These are phyloP conservation scores for Belgica antarctica DNA, from an alignment of 2,888 invertebrate species.

Conservation along the genomic window DNA sequence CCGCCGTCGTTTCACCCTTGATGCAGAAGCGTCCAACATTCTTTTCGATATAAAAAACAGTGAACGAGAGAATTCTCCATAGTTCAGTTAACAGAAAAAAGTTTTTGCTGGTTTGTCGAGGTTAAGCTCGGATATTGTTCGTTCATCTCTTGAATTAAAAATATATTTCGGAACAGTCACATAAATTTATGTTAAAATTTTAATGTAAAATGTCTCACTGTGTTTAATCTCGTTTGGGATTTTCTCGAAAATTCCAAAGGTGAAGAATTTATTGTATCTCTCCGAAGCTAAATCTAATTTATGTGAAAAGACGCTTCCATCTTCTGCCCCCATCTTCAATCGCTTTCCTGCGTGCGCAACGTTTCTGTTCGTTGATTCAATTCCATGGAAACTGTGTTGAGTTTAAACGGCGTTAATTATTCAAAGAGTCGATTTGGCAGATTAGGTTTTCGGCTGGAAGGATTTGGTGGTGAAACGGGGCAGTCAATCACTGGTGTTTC, in stretches of 20 bases:
- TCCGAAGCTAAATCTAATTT: constrained; percentile 21
- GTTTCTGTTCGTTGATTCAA: not conserved
- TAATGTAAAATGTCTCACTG: constrained; percentile 33
- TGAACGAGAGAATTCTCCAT: not conserved
- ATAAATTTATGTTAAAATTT: constrained; percentile 19
- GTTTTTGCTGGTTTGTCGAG: not conserved
- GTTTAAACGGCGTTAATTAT: constrained; percentile 22
- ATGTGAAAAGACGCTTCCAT: not conserved
- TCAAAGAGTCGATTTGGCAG: no score
- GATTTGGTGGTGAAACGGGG: no score
- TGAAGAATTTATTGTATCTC: constrained; percentile 24
- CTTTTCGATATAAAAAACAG: not conserved
- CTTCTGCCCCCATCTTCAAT: not conserved
- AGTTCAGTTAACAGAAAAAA: not conserved
- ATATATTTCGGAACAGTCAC: not conserved
- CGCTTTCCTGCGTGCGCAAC: not conserved
- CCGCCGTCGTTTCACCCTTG: not conserved
- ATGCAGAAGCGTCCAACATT: not conserved
- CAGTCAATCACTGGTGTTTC: no score
- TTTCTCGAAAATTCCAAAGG: constrained; percentile 18
- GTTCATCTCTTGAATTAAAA: not conserved
- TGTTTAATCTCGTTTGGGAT: constrained; percentile 26
- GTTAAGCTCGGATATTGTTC: not conserved
- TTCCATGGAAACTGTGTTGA: not conserved
- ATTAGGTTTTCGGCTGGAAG: no score